Evolutionary conservation across 37 sponge, comb jelly and placozoan species (phyloP).

Genomic region (Spongia lamella): DNA sequence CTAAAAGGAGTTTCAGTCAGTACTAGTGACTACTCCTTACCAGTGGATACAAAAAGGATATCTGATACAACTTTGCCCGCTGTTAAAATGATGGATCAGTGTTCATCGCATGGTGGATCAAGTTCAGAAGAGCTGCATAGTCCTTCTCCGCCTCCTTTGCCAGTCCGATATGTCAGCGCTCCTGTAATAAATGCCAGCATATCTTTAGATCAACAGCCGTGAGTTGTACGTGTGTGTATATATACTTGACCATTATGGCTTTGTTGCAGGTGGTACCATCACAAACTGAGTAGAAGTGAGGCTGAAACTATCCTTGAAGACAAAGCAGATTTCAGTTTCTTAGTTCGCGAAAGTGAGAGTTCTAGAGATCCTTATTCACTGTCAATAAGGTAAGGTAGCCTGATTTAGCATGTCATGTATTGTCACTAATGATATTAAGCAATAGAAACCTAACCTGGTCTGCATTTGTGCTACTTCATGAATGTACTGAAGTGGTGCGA

Average conservation of each 20-base stretch:
- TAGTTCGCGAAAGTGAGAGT: slow-evolving; percentile 80
- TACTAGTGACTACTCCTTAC: no score
- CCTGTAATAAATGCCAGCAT: no score
- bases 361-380: slow-evolving; percentile 62
- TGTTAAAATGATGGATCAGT: background rate
- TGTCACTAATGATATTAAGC: background rate
- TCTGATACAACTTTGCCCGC: background rate
- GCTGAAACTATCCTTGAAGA: slow-evolving; percentile 57
- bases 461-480: background rate
- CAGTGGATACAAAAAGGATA: no score
- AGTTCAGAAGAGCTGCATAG: background rate
- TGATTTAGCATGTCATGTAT: no score
- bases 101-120: background rate
- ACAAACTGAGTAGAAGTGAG: slow-evolving; percentile 40
- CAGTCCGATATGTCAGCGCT: no score
- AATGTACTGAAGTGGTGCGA: background rate
- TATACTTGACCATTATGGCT: background rate
- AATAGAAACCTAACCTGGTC: background rate
- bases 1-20: no score
- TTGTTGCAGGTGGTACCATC: slow-evolving; percentile 74
- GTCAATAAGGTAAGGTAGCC: slow-evolving; percentile 67
- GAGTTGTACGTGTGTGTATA: no score
- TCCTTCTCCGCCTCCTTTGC: no score
- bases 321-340: slow-evolving; percentile 75
- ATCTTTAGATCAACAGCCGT: no score